Conservation (phyloP, 1,140 invertebrate species). For the Lerema accius region DNA sequence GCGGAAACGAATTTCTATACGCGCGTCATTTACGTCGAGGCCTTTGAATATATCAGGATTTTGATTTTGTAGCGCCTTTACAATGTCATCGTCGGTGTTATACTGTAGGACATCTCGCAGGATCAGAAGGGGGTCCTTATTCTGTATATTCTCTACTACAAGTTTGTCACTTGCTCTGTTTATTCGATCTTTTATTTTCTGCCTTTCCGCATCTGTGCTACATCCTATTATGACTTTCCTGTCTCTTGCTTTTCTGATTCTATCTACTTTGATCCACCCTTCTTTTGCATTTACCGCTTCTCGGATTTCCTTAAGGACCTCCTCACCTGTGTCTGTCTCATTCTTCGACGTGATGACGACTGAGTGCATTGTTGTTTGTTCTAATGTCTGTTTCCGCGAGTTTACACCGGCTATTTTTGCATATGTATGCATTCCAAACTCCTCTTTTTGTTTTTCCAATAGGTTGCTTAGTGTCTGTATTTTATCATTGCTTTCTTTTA, state of each 20-base stretch:
- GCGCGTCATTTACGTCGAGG: background rate
- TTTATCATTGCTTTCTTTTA: slow-evolving; percentile 17
- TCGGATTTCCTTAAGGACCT: slow-evolving; percentile 26
- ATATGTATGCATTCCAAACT: background rate
- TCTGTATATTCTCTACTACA: slow-evolving; percentile 32
- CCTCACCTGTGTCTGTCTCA: slow-evolving; percentile 29
- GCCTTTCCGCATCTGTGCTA: slow-evolving; percentile 21
- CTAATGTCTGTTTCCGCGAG: background rate
- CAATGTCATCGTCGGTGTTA: slow-evolving; percentile 35
- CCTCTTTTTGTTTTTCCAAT: background rate
- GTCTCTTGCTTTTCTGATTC: slow-evolving; percentile 34
- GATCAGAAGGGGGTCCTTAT: slow-evolving; percentile 38
- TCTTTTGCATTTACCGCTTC: slow-evolving; percentile 31
- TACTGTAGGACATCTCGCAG: slow-evolving; percentile 15
- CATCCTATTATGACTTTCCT: slow-evolving; percentile 40
- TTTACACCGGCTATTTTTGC: slow-evolving; percentile 1
- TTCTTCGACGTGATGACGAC: slow-evolving; percentile 22
- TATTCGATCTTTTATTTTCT: slow-evolving; percentile 28
- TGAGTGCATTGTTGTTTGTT: slow-evolving; percentile 6
- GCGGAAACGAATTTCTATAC: slow-evolving; percentile 6
- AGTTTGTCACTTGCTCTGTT: slow-evolving; percentile 2
- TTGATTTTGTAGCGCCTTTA: slow-evolving; percentile 8
- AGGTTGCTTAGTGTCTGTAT: slow-evolving; percentile 24
- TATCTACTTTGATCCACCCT: slow-evolving; percentile 28
- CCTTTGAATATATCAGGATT: slow-evolving; percentile 3